These are phyloP conservation scores for Pelodytes ibericus DNA, from an alignment of 2,797 vertebrate genomes.

Conservation along the genomic window DNA sequence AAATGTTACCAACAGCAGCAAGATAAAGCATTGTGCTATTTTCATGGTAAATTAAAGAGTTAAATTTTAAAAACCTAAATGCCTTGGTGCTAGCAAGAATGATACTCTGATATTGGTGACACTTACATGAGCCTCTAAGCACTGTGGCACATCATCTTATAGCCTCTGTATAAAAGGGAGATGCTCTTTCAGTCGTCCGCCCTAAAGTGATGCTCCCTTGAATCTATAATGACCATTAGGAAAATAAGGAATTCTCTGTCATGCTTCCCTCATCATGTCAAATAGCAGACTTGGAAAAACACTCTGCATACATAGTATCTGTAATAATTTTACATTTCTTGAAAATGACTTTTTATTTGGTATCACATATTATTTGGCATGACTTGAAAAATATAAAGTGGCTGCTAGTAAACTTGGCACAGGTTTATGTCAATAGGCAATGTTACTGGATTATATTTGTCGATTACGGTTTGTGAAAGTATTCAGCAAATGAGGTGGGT, in stretches of 20 bases:
- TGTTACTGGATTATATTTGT: no score
- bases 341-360: neutral
- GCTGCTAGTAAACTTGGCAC: no score
- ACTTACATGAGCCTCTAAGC: constrained; percentile 4
- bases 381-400: neutral
- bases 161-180: constrained; percentile 37
- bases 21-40: constrained; percentile 69
- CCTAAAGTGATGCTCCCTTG: constrained; percentile 33
- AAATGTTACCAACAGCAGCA: constrained; percentile 76
- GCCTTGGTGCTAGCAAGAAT: neutral
- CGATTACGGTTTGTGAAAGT: no score
- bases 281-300: neutral
- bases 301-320: neutral
- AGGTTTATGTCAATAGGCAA: no score
- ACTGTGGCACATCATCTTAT: constrained; percentile 15
- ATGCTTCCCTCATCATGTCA: neutral
- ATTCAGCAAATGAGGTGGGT: no score
- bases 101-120: neutral
- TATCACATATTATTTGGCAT: neutral
- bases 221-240: constrained; percentile 52
- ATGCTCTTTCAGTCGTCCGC: constrained; percentile 25
- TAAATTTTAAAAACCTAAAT: neutral
- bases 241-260: constrained; percentile 15
- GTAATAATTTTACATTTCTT: neutral
- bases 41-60: constrained; percentile 68